A percentile compares a stretch with the other conserved stretches of the same genome.
Evolutionary conservation across 2,888 invertebrate species (phyloP).

Genomic region (Platyscelio sp.): DNA sequence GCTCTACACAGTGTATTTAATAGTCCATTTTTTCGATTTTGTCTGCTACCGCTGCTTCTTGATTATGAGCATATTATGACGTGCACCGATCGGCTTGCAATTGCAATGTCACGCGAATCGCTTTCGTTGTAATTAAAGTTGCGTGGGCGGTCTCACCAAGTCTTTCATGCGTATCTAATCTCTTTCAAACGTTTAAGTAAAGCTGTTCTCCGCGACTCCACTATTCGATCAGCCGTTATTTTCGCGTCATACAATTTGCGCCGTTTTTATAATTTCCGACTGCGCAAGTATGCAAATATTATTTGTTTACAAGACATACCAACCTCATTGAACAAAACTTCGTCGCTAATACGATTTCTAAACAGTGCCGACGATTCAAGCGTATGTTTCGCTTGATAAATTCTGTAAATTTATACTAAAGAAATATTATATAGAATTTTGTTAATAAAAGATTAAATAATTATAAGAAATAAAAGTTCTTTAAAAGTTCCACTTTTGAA

Average conservation of each 20-base stretch:
- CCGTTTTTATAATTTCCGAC: constrained; percentile 52
- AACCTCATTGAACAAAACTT: constrained; percentile 25
- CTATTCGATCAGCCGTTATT: constrained; percentile 54
- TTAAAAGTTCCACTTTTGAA: too few species aligned
- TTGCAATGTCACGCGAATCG: constrained; percentile 55
- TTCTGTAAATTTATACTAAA: too few species aligned
- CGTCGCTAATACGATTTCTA: constrained; percentile 30
- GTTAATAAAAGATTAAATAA: too few species aligned
- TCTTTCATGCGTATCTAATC: constrained; percentile 71
- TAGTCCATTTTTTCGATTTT: constrained; percentile 20
- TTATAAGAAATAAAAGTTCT: too few species aligned
- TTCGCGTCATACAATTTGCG: constrained; percentile 60
- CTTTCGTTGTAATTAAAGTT: constrained; percentile 69
- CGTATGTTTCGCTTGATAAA: too few species aligned
- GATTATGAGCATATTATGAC: constrained; percentile 63
- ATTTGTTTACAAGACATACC: constrained; percentile 48
- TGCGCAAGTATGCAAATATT: constrained; percentile 36
- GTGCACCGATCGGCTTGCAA: constrained; percentile 49
- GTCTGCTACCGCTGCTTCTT: constrained; percentile 44
- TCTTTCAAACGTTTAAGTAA: constrained; percentile 67
- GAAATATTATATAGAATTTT: too few species aligned
- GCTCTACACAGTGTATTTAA: constrained; percentile 33
- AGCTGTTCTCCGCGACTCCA: constrained; percentile 18
- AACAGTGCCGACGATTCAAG: constrained; percentile 23
- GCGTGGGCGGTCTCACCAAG: constrained; percentile 58